A percentile compares a stretch with the other conserved stretches of the same genome.
Conservation (phyloP, 2,888 invertebrate species). For the Pheosia tremula region DNA sequence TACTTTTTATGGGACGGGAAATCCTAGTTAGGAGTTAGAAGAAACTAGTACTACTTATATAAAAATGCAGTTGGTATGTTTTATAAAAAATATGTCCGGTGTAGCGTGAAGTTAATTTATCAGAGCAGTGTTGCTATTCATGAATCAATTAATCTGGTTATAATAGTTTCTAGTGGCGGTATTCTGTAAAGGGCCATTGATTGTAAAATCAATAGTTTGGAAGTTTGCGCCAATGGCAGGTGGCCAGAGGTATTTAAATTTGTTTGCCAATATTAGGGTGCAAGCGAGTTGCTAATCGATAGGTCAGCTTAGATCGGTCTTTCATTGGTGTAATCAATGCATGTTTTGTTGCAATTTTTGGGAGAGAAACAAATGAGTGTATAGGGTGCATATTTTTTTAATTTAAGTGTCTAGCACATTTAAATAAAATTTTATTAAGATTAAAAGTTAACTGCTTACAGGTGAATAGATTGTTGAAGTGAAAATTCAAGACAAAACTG, state of each 20-base stretch:
- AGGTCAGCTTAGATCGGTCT: too few species aligned
- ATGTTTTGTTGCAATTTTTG: background rate
- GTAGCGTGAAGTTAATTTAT: background rate
- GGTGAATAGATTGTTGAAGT: conserved; percentile 9
- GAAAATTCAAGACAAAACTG: conserved; percentile 39
- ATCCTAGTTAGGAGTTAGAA: conserved; percentile 43
- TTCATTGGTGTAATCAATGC: conserved; percentile 21
- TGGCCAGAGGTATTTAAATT: conserved; percentile 70
- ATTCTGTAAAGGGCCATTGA: conserved; percentile 72
- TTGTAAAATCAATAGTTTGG: conserved; percentile 76
- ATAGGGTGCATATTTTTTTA: too few species aligned
- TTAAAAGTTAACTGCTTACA: background rate
- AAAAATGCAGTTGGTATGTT: conserved; percentile 31
- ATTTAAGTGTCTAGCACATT: too few species aligned
- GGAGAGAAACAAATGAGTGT: too few species aligned
- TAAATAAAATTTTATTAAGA: background rate
- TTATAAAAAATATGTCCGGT: conserved; percentile 35
- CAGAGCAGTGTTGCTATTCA: conserved; percentile 22
- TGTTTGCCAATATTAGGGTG: conserved; percentile 51
- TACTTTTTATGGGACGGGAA: conserved; percentile 45
- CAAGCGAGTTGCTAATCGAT: conserved; percentile 55
- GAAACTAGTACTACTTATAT: conserved; percentile 31
- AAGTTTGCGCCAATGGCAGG: conserved; percentile 68
- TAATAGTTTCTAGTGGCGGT: conserved; percentile 54
- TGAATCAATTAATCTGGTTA: conserved; percentile 63